Percentiles rank a stretch among this genome's conserved stretches.
These are phyloP conservation scores for Lethrus apterus DNA, from an alignment of 1,140 invertebrate genomes.

Conservation along the genomic window DNA sequence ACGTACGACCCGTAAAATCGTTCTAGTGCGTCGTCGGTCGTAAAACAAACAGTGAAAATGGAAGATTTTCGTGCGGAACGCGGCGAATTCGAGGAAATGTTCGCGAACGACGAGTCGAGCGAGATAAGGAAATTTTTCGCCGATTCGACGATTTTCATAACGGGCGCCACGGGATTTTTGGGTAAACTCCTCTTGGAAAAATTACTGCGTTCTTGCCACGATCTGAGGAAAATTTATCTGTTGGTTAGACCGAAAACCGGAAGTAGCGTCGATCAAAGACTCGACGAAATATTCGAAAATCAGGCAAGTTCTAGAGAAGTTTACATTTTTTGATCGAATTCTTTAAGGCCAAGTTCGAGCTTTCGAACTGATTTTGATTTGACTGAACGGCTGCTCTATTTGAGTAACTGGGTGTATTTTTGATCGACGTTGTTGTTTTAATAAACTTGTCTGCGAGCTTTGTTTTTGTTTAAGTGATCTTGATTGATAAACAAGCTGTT, in stretches of 20 bases:
- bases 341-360: too few species aligned
- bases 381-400: too few species aligned
- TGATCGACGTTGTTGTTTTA: too few species aligned
- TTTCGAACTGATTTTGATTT: too few species aligned
- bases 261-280: background rate
- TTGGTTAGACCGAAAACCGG: background rate
- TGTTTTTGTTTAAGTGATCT: too few species aligned
- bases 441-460: too few species aligned
- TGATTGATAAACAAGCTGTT: too few species aligned
- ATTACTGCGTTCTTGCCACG: background rate
- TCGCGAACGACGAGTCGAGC: background rate
- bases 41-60: background rate
- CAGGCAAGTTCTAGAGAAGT: conserved; percentile 1
- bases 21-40: too few species aligned
- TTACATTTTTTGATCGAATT: too few species aligned
- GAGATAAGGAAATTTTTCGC: conserved; percentile 1
- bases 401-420: too few species aligned
- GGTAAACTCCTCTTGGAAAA: conserved; percentile 10
- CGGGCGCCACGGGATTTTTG: conserved; percentile 3
- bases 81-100: too few species aligned
- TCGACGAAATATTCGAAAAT: conserved; percentile 1
- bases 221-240: conserved; percentile 1
- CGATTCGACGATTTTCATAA: conserved; percentile 1
- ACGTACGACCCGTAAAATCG: background rate
- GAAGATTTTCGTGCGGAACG: background rate